Evolutionary conservation across 2,113 vertebrate species (phyloP).

Genomic region (Cochlearius cochlearius): DNA sequence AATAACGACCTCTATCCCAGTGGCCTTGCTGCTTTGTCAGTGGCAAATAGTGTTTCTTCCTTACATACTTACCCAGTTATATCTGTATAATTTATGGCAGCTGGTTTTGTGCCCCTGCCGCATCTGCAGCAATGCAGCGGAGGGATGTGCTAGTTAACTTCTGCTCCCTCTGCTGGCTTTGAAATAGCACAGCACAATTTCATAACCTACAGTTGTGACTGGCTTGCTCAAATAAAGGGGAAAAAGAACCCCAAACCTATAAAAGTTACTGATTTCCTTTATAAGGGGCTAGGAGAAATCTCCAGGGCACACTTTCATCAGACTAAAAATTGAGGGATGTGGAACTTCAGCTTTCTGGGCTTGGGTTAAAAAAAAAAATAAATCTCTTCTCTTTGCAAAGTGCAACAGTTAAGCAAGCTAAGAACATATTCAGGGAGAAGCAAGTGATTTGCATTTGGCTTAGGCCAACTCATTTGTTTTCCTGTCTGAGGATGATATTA

Average conservation of each 20-base stretch:
- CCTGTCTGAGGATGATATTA: neutral
- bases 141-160: neutral
- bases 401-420: neutral
- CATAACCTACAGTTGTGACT: accelerated
- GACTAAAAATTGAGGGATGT: neutral
- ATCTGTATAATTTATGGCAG: neutral
- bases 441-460: neutral
- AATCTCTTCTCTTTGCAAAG: neutral
- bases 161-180: neutral
- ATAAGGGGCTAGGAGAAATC: neutral
- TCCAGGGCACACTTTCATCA: neutral
- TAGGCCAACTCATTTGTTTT: neutral
- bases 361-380: neutral
- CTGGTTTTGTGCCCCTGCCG: neutral
- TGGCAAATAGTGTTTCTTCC: neutral
- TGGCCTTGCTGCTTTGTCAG: neutral
- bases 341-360: neutral
- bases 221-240: neutral
- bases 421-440: neutral
- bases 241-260: accelerated
- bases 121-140: neutral
- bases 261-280: neutral
- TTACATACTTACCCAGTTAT: neutral
- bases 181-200: neutral
- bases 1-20: accelerated